A percentile compares a stretch with the other conserved stretches of the same genome.
phyloP scores from a whole-genome alignment of 2,888 invertebrate species.

The Hofmannophila pseudospretella region DNA sequence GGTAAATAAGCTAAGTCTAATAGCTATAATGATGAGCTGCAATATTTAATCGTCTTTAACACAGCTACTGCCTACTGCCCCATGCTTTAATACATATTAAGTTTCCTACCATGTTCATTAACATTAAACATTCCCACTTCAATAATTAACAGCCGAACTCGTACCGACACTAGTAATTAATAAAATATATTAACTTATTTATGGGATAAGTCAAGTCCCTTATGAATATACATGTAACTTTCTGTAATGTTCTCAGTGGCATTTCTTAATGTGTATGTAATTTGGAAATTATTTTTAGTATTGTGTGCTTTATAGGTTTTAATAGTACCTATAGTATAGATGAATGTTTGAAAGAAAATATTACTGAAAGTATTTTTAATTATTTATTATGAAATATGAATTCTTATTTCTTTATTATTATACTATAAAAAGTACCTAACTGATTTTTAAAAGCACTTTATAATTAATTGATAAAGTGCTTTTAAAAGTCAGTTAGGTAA shows the following conservation, averaged over 20 bases:
- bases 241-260: neutral
- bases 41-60: neutral
- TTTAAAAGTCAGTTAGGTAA: no score
- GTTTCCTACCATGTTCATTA: neutral
- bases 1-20: no score
- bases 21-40: no score
- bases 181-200: slow-evolving; percentile 21
- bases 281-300: neutral
- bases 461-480: no score
- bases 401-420: no score
- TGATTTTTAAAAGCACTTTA: no score
- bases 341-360: no score
- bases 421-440: no score
- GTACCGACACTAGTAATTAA: slow-evolving; percentile 22
- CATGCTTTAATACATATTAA: neutral
- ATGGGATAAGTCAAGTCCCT: slow-evolving; percentile 16
- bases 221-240: slow-evolving; percentile 28
- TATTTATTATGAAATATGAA: no score
- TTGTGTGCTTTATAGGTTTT: neutral
- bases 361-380: no score
- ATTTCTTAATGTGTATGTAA: neutral
- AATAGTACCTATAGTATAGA: no score
- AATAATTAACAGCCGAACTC: slow-evolving; percentile 16
- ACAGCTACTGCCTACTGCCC: neutral
- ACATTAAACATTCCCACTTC: slow-evolving; percentile 8